Base-by-base conservation (phyloP, 2,113 vertebrate species). In the Chlorodrepanis virens region DNA sequence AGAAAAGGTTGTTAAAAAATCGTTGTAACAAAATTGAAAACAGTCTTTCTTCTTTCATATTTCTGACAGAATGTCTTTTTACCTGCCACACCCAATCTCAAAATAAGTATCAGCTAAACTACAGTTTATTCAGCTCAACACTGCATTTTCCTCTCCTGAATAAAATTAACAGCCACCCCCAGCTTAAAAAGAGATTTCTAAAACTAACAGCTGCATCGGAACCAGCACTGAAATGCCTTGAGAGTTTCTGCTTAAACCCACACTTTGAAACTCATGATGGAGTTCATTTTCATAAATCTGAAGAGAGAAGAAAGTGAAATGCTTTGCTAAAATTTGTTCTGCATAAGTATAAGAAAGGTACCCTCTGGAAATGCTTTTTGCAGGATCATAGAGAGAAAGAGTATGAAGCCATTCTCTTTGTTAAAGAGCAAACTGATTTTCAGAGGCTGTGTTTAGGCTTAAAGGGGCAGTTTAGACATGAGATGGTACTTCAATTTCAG, bases 161-260 rank as follows among this genome's bases (percentile, higher is more conserved):
- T 76, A 80, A 49, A 93, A 82, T 75, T 87, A 87, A 90, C 94
- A 87, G 69, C 86, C 90, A 91, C 83, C 83, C 27, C 53, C 87
- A 95, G 69, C 33, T 85, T 60, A 84, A 63, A 94, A 71, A 87
- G 59, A 94, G 63, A 88, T 72, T 86, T 88, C 71, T 95, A 81
- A 86, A 90, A 88, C 69, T 69, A 91, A 93, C 78, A 94, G 56
- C 89, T 81, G 78, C 93, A 83, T 50, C 72, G 64, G 77, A 93
- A 94, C 39, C 68, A 83, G 68, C 45, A 89, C 11, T 33, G 53
- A 96, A 96, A 89, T 35, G 82, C 70, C 81, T 84, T 45, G 7
- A 80, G 80, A 96, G 39, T 29, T 91, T 92, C 40, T 52, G 49
- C 78, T 83, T 93, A 94, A 94, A 87, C 74, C 80, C 74, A 96